Evolutionary conservation across 2,797 vertebrate species (phyloP).

Genomic region (Gallinago solitaria): DNA sequence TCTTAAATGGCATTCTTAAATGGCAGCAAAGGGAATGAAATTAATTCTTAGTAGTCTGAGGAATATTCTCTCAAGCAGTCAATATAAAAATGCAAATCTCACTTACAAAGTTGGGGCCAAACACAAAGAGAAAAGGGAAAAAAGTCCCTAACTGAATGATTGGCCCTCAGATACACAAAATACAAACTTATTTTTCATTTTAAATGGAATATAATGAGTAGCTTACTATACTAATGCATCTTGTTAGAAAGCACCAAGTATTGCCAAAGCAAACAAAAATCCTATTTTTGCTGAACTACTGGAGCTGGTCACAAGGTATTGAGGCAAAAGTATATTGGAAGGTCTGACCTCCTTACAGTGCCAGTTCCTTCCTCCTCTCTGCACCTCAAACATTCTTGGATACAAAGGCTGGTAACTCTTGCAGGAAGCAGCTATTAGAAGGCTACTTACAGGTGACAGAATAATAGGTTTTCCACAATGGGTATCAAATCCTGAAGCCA

Average conservation of each 20-base stretch:
- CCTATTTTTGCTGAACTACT: not conserved
- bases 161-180: not conserved
- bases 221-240: not conserved
- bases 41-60: not conserved
- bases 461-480: not conserved
- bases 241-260: not conserved
- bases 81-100: not conserved
- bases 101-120: not conserved
- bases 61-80: not conserved
- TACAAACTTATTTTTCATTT: not conserved
- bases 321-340: not conserved
- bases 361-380: not conserved
- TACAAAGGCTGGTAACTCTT: not conserved
- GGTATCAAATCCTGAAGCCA: not conserved
- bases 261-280: not conserved
- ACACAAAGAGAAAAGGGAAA: not conserved
- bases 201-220: not conserved
- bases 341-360: not conserved
- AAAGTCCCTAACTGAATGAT: not conserved
- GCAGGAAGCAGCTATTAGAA: not conserved
- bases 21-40: not conserved
- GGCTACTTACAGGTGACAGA: not conserved
- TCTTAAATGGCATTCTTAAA: not conserved
- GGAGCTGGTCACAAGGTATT: not conserved
- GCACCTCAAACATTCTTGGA: not conserved